Conservation (phyloP, 2,888 invertebrate genomes). For the Bombylius discolor region DNA sequence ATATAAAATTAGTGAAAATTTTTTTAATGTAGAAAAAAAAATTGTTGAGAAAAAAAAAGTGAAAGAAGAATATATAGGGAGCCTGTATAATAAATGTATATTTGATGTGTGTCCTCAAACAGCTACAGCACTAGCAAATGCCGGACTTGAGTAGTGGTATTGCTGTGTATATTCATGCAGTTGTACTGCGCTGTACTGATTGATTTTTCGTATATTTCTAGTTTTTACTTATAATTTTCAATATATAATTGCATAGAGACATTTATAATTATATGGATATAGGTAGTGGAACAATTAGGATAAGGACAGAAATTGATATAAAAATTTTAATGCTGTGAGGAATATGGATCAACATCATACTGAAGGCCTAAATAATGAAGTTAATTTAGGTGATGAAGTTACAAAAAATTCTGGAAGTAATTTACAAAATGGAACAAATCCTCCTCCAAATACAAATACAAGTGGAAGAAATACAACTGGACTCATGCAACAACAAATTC, state of each 20-base stretch:
- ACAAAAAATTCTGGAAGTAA: conserved; percentile 12
- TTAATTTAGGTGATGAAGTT: conserved; percentile 10
- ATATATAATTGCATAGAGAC: not conserved
- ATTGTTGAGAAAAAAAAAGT: not conserved
- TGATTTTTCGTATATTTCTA: conserved; percentile 13
- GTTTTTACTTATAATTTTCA: not conserved
- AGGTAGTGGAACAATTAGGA: not conserved
- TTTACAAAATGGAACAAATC: conserved; percentile 20
- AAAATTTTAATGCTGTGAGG: not conserved
- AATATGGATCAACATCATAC: conserved; percentile 24
- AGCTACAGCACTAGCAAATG: not conserved
- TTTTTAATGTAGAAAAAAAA: not conserved
- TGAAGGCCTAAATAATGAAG: conserved; percentile 19
- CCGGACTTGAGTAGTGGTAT: conserved; percentile 15
- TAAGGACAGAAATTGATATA: not conserved
- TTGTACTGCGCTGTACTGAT: conserved; percentile 19
- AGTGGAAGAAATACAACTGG: conserved; percentile 9
- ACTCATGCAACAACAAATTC: conserved; percentile 25
- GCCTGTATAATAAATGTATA: not conserved
- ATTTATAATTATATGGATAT: not conserved
- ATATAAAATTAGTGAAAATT: not conserved
- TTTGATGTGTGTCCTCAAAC: not conserved
- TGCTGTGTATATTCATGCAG: conserved; percentile 17
- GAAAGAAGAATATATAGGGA: not conserved
- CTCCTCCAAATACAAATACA: conserved; percentile 8